Conservation (phyloP, 2,113 vertebrate species). For the Psittacara wagleri region DNA sequence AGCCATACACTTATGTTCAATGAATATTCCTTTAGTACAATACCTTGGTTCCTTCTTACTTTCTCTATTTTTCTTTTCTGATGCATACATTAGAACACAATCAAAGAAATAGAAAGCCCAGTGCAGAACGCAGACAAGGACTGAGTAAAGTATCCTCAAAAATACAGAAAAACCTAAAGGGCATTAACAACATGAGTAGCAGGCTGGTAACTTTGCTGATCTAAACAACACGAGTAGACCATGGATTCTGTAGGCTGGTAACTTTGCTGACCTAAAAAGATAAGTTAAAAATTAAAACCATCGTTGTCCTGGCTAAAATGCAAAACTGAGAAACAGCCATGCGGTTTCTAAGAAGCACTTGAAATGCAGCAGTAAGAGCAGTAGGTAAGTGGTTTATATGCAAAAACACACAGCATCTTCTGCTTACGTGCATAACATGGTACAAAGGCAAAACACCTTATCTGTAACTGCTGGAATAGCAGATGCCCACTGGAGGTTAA, state of each 20-base stretch:
- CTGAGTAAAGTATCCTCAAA: background rate
- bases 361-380: background rate
- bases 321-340: background rate
- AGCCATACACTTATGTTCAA: background rate
- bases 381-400: background rate
- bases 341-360: background rate
- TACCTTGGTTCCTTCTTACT: background rate
- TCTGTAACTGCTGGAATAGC: background rate
- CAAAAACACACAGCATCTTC: background rate
- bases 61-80: background rate
- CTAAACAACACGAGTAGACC: background rate
- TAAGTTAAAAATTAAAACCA: background rate
- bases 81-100: background rate
- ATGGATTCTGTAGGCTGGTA: background rate
- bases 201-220: background rate
- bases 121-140: background rate
- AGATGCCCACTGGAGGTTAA: background rate
- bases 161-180: background rate
- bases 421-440: background rate
- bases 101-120: background rate
- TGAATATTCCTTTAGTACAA: background rate
- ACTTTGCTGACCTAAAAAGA: background rate
- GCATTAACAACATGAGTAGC: background rate
- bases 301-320: background rate
- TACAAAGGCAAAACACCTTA: background rate